Percentiles rank a stretch among this genome's conserved stretches.
Conservation (phyloP, 2,113 vertebrate species). For the Laterallus jamaicensis region DNA sequence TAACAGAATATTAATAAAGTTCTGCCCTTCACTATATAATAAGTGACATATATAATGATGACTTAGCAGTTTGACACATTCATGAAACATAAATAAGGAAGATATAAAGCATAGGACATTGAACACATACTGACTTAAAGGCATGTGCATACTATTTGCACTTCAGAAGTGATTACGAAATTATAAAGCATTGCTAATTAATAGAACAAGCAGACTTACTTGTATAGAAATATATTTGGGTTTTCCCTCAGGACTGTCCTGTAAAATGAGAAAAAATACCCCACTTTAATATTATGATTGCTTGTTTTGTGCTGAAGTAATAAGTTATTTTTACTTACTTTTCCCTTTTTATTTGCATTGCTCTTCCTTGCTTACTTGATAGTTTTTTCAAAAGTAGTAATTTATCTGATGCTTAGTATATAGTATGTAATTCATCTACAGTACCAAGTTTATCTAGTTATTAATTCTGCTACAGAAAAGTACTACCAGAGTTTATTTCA, state of each 20-base stretch:
- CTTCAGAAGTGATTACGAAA: neutral
- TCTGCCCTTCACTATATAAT: neutral
- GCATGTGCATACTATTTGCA: neutral
- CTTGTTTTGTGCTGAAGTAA: neutral
- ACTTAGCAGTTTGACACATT: neutral
- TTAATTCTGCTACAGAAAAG: neutral
- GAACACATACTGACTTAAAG: neutral
- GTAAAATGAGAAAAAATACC: neutral
- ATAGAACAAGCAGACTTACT: slow-evolving; percentile 25
- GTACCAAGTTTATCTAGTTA: neutral
- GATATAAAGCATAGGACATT: neutral
- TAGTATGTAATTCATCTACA: neutral
- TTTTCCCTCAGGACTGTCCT: neutral
- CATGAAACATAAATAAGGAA: neutral
- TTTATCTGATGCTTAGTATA: neutral
- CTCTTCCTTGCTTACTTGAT: neutral
- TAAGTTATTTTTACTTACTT: neutral
- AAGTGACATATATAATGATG: neutral
- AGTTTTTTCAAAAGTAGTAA: neutral
- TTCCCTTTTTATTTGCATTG: neutral
- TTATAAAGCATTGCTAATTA: neutral
- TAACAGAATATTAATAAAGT: neutral
- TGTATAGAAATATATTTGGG: neutral
- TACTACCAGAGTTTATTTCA: neutral
- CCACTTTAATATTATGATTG: neutral